Evolutionary conservation across 1,140 invertebrate genomes (phyloP).

Genomic region (Spodoptera frugiperda): DNA sequence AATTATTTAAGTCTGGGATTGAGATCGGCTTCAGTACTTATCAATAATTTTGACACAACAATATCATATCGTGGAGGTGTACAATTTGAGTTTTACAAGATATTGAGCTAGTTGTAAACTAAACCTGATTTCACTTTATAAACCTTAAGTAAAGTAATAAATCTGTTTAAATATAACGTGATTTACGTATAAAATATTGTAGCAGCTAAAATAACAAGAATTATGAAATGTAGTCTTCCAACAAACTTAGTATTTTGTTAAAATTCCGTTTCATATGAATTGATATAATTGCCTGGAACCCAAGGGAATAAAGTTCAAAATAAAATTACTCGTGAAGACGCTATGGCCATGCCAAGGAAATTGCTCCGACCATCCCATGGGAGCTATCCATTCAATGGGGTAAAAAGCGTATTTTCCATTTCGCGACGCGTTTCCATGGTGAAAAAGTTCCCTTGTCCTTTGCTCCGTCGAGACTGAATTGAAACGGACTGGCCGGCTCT

Average conservation of each 20-base stretch:
- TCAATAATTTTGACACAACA: neutral
- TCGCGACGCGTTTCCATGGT: neutral
- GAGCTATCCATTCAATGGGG: slow-evolving; percentile 25
- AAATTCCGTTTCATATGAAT: too few species aligned
- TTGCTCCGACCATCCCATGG: slow-evolving; percentile 12
- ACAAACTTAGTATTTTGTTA: too few species aligned
- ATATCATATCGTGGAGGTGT: too few species aligned
- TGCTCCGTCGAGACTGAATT: neutral
- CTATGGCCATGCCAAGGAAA: slow-evolving; percentile 13
- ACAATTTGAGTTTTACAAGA: too few species aligned
- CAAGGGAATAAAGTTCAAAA: too few species aligned
- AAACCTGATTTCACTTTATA: neutral
- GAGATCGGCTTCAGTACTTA: neutral
- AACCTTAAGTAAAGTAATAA: neutral
- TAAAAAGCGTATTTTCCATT: slow-evolving; percentile 6
- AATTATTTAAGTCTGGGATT: slow-evolving; percentile 52
- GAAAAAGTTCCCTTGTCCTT: slow-evolving; percentile 4
- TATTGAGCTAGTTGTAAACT: neutral
- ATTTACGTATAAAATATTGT: too few species aligned
- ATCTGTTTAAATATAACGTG: too few species aligned
- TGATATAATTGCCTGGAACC: too few species aligned
- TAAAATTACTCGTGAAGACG: slow-evolving; percentile 16
- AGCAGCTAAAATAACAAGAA: too few species aligned
- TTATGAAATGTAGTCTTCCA: too few species aligned
- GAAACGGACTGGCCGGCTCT: slow-evolving; percentile 6